These are phyloP conservation scores for Burhinus bistriatus DNA, from an alignment of 2,113 vertebrate species.

Conservation along the genomic window DNA sequence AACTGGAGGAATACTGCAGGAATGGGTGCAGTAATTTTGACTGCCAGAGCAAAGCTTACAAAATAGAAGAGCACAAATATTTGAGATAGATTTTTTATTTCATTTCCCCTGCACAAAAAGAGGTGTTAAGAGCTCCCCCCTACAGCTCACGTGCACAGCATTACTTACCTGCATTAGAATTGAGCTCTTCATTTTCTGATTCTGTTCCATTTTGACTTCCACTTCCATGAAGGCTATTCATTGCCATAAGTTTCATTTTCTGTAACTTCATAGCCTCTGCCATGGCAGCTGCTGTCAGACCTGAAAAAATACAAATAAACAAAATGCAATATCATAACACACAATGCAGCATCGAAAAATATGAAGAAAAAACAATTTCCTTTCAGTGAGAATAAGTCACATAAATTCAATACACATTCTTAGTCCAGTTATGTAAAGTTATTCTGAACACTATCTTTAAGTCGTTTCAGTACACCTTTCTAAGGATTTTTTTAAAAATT, in stretches of 20 bases:
- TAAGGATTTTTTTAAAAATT: background rate
- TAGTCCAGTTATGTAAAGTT: background rate
- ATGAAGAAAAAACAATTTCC: background rate
- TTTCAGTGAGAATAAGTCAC: background rate
- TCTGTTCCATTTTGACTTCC: constrained; percentile 82
- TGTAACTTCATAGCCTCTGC: constrained; percentile 90
- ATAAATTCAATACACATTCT: background rate
- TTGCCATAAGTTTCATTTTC: constrained; percentile 89
- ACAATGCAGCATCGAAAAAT: background rate
- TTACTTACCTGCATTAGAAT: constrained; percentile 81
- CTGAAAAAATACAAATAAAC: constrained; percentile 65
- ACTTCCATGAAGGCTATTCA: constrained; percentile 85
- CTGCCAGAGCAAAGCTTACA: background rate
- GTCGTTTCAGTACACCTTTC: background rate
- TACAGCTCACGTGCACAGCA: background rate
- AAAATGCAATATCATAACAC: background rate
- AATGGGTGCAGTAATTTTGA: background rate
- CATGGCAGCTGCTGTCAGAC: constrained; percentile 88
- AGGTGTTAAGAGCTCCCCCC: background rate
- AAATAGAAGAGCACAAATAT: background rate
- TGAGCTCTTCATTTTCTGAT: constrained; percentile 86
- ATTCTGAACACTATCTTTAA: background rate
- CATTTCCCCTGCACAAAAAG: background rate
- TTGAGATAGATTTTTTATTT: background rate
- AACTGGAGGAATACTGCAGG: background rate